Evolutionary conservation across 1,140 invertebrate species (phyloP).

Genomic region (Venturia canescens): DNA sequence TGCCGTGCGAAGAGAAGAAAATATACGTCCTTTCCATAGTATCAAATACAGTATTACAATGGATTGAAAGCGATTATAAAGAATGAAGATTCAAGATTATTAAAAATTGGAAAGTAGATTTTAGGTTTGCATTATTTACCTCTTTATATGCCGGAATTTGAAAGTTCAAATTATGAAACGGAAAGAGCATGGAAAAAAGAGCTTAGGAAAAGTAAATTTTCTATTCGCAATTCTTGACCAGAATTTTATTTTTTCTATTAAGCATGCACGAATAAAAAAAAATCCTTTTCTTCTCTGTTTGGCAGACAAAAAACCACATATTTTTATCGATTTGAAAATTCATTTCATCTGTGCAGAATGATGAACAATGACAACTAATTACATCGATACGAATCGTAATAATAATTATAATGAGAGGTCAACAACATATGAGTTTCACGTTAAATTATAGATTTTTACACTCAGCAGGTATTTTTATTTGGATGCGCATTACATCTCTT

Average conservation of each 20-base stretch:
- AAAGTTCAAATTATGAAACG: background rate
- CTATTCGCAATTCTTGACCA: too few relatives aligned
- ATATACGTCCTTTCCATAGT: constrained; percentile 60
- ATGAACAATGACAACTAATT: too few relatives aligned
- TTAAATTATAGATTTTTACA: constrained; percentile 29
- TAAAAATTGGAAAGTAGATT: constrained; percentile 47
- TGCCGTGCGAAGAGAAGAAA: constrained; percentile 43
- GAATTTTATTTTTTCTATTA: too few relatives aligned
- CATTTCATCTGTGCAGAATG: constrained; percentile 19
- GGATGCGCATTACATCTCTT: constrained; percentile 9
- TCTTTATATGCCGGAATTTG: constrained; percentile 34
- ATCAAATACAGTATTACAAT: constrained; percentile 50
- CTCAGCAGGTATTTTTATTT: constrained; percentile 24
- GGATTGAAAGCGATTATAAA: constrained; percentile 46
- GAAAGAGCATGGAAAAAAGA: background rate
- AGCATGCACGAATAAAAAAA: background rate
- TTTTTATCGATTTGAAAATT: constrained; percentile 32
- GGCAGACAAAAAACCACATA: constrained; percentile 1
- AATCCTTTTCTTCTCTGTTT: background rate
- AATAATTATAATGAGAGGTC: constrained; percentile 21
- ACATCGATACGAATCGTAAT: background rate
- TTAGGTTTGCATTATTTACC: constrained; percentile 50
- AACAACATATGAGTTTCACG: constrained; percentile 16
- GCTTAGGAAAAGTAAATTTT: background rate
- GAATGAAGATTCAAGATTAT: constrained; percentile 37